These are phyloP conservation scores for Platycheirus albimanus DNA, from an alignment of 2,888 invertebrate species.

Conservation along the genomic window DNA sequence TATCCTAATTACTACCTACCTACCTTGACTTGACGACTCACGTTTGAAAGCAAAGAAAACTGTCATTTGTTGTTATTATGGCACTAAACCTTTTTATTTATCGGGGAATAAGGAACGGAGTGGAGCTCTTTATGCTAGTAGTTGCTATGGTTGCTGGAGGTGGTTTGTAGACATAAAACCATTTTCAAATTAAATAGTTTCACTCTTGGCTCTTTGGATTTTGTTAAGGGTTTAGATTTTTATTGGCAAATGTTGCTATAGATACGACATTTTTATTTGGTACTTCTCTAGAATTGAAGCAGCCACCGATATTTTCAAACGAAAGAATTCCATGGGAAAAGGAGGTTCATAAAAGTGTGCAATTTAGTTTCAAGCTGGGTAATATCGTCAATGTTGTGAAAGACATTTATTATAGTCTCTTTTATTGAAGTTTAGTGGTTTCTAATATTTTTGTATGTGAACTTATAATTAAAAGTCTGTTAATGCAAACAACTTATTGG, in stretches of 20 bases:
- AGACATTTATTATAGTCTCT: not conserved
- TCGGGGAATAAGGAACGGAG: not conserved
- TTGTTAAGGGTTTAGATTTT: conserved; percentile 1
- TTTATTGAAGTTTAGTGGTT: conserved; percentile 7
- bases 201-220: not conserved
- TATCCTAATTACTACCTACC: conserved; percentile 58
- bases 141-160: not conserved
- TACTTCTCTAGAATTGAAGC: conserved; percentile 20
- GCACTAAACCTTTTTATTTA: conserved; percentile 60
- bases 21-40: too few species aligned
- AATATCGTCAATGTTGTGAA: not conserved
- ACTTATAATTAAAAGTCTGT: too few species aligned
- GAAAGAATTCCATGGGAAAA: not conserved
- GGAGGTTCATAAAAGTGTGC: conserved; percentile 14
- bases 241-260: not conserved
- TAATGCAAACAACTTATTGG: too few species aligned
- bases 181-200: conserved; percentile 30
- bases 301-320: conserved; percentile 8
- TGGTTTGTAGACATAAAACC: not conserved
- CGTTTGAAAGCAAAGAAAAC: conserved; percentile 40
- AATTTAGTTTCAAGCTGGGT: conserved; percentile 7
- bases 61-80: conserved; percentile 25
- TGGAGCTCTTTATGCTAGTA: too few species aligned
- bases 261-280: conserved; percentile 17
- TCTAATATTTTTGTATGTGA: too few species aligned